These are phyloP conservation scores for Centrocercus urophasianus DNA, from an alignment of 2,113 vertebrate genomes.

Conservation along the genomic window DNA sequence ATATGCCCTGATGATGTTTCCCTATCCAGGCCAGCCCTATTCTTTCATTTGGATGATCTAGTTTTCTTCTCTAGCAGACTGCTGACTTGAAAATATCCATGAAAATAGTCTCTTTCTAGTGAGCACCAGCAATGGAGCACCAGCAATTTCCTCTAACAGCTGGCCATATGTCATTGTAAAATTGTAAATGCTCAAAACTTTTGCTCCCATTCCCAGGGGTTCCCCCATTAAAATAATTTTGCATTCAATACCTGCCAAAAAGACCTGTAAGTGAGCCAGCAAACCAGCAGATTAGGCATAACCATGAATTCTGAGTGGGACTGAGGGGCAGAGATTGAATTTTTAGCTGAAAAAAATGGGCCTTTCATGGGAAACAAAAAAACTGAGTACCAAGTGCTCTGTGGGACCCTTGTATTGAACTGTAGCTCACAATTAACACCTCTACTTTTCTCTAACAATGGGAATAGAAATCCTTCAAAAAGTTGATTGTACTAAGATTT, in stretches of 20 bases:
- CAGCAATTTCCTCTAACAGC: conserved; percentile 64
- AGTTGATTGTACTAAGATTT: conserved; percentile 63
- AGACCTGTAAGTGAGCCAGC: conserved; percentile 77
- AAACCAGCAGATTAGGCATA: conserved; percentile 81
- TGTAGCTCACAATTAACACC: conserved; percentile 68
- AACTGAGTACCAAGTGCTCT: conserved; percentile 64
- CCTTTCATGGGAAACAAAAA: conserved; percentile 77
- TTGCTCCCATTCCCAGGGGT: conserved; percentile 78
- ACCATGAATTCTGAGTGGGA: conserved; percentile 81
- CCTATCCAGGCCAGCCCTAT: background rate
- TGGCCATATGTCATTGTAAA: conserved; percentile 67
- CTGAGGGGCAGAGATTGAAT: conserved; percentile 66
- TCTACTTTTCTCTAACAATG: conserved; percentile 61
- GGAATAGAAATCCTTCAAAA: conserved; percentile 61
- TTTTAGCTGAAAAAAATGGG: background rate
- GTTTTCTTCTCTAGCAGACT: conserved; percentile 51
- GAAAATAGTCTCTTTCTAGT: conserved; percentile 10
- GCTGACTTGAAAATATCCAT: conserved; percentile 55
- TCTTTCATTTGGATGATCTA: conserved; percentile 3
- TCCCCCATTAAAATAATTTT: conserved; percentile 82
- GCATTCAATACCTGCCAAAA: conserved; percentile 84
- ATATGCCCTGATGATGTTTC: background rate
- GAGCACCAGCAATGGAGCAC: background rate
- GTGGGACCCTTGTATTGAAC: conserved; percentile 73
- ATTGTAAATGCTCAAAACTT: conserved; percentile 77